These are phyloP conservation scores for Spea multiplicata DNA, from an alignment of 2,113 vertebrate genomes.

Conservation along the genomic window DNA sequence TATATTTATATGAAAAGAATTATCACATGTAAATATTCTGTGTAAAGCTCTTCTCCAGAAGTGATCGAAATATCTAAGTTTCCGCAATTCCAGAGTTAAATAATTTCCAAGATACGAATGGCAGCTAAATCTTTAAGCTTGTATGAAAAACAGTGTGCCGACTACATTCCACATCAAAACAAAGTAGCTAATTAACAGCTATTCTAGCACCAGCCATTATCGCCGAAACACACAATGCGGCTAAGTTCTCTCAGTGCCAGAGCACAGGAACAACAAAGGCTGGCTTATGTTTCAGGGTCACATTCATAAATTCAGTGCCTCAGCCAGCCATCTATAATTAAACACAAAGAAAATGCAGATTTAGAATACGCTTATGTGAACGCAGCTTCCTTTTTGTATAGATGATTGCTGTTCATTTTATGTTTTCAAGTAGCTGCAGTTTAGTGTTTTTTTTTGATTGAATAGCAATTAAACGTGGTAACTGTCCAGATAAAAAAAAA, in stretches of 20 bases:
- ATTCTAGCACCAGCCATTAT: conserved; percentile 68
- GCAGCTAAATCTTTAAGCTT: conserved; percentile 64
- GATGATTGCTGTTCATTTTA: conserved; percentile 73
- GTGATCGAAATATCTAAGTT: too few relatives aligned
- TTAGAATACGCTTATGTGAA: conserved; percentile 57
- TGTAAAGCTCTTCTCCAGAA: too few relatives aligned
- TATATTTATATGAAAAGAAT: too few relatives aligned
- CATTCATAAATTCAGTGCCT: conserved; percentile 66
- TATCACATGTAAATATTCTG: too few relatives aligned
- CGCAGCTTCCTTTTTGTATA: conserved; percentile 57
- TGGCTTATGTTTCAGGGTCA: conserved; percentile 70
- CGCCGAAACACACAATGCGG: conserved; percentile 66
- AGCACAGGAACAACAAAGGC: conserved; percentile 58
- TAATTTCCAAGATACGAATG: conserved; percentile 52
- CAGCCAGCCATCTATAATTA: conserved; percentile 75
- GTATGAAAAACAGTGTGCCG: conserved; percentile 55
- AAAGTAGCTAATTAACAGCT: conserved; percentile 72
- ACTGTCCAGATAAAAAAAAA: conserved; percentile 58
- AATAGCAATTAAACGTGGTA: conserved; percentile 76
- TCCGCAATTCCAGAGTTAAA: not conserved
- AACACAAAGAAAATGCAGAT: conserved; percentile 67
- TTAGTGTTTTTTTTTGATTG: conserved; percentile 72
- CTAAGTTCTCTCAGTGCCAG: conserved; percentile 63
- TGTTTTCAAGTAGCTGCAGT: conserved; percentile 70
- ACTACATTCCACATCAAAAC: conserved; percentile 68